These are phyloP conservation scores for Chironomus tepperi DNA, from an alignment of 1,140 invertebrate genomes.

Conservation along the genomic window DNA sequence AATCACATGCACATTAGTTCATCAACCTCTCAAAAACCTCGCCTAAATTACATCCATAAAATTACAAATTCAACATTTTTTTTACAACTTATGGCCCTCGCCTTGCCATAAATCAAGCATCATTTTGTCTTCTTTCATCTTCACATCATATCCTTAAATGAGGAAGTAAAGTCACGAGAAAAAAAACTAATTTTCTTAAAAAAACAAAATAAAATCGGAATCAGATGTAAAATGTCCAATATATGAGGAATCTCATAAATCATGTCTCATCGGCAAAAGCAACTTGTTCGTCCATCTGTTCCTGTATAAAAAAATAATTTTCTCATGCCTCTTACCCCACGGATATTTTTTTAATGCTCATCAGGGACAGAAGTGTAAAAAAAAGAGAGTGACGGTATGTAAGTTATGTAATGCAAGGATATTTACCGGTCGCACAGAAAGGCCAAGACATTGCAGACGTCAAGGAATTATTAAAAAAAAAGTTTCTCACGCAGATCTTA, in stretches of 20 bases:
- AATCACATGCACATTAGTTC: no score
- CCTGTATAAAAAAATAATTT: not conserved
- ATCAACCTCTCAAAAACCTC: no score
- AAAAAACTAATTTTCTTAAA: no score
- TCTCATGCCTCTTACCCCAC: not conserved
- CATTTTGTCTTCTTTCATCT: no score
- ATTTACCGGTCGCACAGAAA: not conserved
- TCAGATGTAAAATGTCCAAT: not conserved
- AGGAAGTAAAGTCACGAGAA: no score
- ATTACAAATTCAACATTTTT: no score
- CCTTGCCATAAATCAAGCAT: no score
- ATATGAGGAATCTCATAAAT: not conserved
- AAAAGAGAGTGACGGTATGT: not conserved
- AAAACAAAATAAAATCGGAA: not conserved
- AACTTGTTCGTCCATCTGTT: constrained; percentile 4
- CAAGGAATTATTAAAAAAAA: constrained; percentile 1
- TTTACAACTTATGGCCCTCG: no score
- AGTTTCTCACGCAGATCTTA: constrained; percentile 19
- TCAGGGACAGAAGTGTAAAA: not conserved
- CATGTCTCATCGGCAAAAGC: not conserved
- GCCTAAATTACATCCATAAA: no score
- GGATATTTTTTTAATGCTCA: constrained; percentile 12
- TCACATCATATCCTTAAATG: no score
- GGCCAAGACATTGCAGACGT: not conserved
- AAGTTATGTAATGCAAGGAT: not conserved